Evolutionary conservation across 2,888 invertebrate species (phyloP).

Genomic region (Melipona beecheii): DNA sequence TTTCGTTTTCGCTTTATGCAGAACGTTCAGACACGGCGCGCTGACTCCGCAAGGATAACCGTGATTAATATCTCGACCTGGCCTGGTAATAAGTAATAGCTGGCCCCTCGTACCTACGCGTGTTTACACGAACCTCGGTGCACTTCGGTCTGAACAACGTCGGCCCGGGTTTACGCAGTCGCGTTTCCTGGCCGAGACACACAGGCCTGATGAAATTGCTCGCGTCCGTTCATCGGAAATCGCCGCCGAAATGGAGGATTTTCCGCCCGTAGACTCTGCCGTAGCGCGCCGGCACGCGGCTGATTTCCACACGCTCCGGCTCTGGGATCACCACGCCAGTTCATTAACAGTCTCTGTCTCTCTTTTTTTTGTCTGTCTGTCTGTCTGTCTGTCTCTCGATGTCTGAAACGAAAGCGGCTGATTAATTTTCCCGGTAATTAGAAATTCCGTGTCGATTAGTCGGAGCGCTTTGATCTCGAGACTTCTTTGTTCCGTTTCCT

Average conservation of each 20-base stretch:
- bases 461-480: neutral
- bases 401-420: constrained; percentile 2
- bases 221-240: constrained; percentile 57
- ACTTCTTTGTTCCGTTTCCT: neutral
- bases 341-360: constrained; percentile 48
- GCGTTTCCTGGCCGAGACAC: constrained; percentile 29
- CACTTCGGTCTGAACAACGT: constrained; percentile 20
- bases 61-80: constrained; percentile 35
- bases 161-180: constrained; percentile 19
- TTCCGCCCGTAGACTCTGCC: constrained; percentile 35
- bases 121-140: constrained; percentile 27
- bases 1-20: constrained; percentile 9
- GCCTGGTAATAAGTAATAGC: constrained; percentile 38
- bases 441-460: constrained; percentile 12
- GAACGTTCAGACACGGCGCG: constrained; percentile 2
- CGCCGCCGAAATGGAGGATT: constrained; percentile 43
- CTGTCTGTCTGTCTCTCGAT: neutral
- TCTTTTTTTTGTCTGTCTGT: too few relatives aligned
- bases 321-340: constrained; percentile 35
- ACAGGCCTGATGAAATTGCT: constrained; percentile 54
- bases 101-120: neutral
- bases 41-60: constrained; percentile 10
- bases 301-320: constrained; percentile 22
- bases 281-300: constrained; percentile 22
- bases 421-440: constrained; percentile 48